Conservation (phyloP, 2,113 vertebrate species). For the Pluvialis apricaria region DNA sequence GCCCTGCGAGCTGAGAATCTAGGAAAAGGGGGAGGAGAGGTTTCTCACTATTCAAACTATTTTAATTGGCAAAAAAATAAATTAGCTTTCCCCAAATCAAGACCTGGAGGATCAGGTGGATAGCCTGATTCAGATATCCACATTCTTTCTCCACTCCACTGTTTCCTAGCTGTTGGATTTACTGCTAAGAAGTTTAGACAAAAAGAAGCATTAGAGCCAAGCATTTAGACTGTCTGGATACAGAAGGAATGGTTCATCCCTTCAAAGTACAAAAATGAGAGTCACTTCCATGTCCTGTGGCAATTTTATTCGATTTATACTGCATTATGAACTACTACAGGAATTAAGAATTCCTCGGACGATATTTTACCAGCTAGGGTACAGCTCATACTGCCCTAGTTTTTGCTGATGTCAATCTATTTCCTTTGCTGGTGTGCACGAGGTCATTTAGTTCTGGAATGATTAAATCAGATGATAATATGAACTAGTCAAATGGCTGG, state of each 20-base stretch:
- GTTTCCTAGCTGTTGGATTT: not conserved
- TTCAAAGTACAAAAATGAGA: not conserved
- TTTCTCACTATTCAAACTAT: not conserved
- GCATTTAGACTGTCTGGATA: not conserved
- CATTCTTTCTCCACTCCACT: not conserved
- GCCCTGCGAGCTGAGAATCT: fast-evolving
- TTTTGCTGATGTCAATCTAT: conserved; percentile 21
- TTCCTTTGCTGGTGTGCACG: not conserved
- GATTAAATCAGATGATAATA: not conserved
- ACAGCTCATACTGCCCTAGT: not conserved
- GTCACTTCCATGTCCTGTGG: not conserved
- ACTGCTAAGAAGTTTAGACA: not conserved
- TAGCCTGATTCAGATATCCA: not conserved
- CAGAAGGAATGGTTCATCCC: not conserved
- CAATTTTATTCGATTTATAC: not conserved
- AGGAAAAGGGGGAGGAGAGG: not conserved
- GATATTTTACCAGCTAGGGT: not conserved
- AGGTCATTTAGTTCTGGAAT: not conserved
- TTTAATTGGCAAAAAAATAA: not conserved
- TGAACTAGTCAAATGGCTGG: not conserved
- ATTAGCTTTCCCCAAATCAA: not conserved
- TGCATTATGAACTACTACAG: not conserved
- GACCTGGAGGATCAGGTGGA: not conserved
- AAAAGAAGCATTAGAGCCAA: not conserved
- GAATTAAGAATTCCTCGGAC: not conserved